phyloP scores from a whole-genome alignment of 2,888 invertebrate species.

The Drosophila setosimentum region DNA sequence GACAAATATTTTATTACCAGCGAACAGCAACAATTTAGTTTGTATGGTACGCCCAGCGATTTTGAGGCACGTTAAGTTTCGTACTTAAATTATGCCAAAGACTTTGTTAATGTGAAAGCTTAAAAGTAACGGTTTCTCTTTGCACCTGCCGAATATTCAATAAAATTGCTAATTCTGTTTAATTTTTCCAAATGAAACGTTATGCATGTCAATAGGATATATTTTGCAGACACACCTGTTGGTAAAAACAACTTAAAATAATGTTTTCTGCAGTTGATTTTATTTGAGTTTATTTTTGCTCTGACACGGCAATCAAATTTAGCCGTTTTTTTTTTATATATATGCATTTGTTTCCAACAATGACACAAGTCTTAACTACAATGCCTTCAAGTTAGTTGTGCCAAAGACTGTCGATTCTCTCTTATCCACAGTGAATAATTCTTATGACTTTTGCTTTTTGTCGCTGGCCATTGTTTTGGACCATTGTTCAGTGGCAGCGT shows the following conservation, averaged over 20 bases:
- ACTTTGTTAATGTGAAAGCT: slow-evolving; percentile 39
- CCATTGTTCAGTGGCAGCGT: slow-evolving; percentile 49
- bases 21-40: slow-evolving; percentile 69
- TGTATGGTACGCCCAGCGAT: slow-evolving; percentile 28
- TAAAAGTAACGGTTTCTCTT: slow-evolving; percentile 10
- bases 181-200: background rate
- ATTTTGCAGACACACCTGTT: background rate
- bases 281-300: background rate
- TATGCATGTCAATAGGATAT: background rate
- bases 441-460: slow-evolving; percentile 51
- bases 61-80: slow-evolving; percentile 23
- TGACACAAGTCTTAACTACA: background rate
- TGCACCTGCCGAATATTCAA: slow-evolving; percentile 12
- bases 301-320: too few relatives aligned
- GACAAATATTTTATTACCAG: slow-evolving; percentile 77
- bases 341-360: background rate
- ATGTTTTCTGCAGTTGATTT: background rate
- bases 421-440: slow-evolving; percentile 26
- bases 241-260: background rate
- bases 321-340: too few relatives aligned
- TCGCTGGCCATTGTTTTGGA: slow-evolving; percentile 43
- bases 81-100: slow-evolving; percentile 21
- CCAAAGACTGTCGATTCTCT: slow-evolving; percentile 1
- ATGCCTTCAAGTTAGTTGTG: background rate
- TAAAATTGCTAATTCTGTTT: background rate